Evolutionary conservation across 1,140 invertebrate genomes (phyloP), one percentile per base, ranked within the genome.

Genomic region (Drosophila ohnishii): DNA sequence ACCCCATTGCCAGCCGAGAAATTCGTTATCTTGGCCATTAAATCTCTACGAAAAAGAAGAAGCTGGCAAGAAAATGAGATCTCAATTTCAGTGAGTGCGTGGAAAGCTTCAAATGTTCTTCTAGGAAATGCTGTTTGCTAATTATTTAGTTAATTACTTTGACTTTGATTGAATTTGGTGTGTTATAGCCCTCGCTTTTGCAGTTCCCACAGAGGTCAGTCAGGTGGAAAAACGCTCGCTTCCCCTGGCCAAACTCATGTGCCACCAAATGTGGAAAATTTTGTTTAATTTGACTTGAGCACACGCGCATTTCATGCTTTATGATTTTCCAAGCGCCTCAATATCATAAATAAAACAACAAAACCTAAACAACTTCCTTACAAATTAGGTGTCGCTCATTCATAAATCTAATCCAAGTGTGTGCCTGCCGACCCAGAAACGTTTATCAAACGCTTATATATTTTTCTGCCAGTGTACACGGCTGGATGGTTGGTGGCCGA

Each of bases 401-500:
- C 76, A 88, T 87, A 88, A 83, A 88, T 83, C 61, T 30, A 67
- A 30, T 35, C 37, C 44, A 14, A 16, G 47, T 67, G 69, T 59
- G 83, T 83, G 84, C 53, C 51, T 65, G 76, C 55, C 75, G 80
- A 87, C 84, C 83, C 83, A 87, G 64, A 88, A 87, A 75, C 44
- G 58, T 10, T 47, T 53, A 63, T 56, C 56, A 60, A 73, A 56
- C 25, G 22, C 14, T 13, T 8, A 55, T 9, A 25, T 9, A 28
- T n/a, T 66, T 75, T 75, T 74, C 60, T 75, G 51, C 7, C 69
- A 75, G 73, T 75, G 72, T 75, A 56, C 34, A 56, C 28, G 40
- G 40, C 34, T 73, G 25, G 47, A 53, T 45, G 50, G 16, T n/a
- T 50, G 16, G 25, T 30, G 32, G n/a, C 32, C 4, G 8, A 34